A percentile compares a stretch with the other conserved stretches of the same genome.
phyloP scores from a whole-genome alignment of 2,888 invertebrate species.

The Leptinotarsa tumamoca region DNA sequence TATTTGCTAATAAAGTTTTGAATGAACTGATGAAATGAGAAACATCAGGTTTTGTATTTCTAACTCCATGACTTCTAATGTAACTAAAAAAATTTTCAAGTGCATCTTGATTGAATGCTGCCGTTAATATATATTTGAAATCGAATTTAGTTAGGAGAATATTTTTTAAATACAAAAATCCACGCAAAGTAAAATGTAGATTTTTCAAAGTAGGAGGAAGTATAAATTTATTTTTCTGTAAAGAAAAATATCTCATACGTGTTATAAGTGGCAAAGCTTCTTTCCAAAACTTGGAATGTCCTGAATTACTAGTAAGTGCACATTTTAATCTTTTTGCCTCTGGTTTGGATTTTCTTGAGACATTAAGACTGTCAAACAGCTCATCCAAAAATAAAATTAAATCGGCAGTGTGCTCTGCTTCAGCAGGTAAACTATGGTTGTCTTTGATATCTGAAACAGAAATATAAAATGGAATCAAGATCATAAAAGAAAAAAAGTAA shows the following conservation, averaged over 20 bases:
- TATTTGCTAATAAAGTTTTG: slow-evolving; percentile 11
- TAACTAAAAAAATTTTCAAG: slow-evolving; percentile 24
- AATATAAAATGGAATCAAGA: not conserved
- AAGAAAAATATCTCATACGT: slow-evolving; percentile 40
- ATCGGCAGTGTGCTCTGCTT: slow-evolving; percentile 41
- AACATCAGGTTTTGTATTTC: slow-evolving; percentile 21
- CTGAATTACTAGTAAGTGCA: slow-evolving; percentile 29
- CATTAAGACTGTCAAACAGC: slow-evolving; percentile 42
- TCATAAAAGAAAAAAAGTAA: too few species aligned
- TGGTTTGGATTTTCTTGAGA: slow-evolving; percentile 18
- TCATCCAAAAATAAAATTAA: slow-evolving; percentile 42
- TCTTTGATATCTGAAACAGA: too few species aligned
- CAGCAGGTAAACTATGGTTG: too few species aligned
- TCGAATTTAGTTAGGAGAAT: slow-evolving; percentile 16
- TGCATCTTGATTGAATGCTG: slow-evolving; percentile 37
- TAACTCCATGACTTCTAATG: slow-evolving; percentile 1
- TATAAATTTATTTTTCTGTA: slow-evolving; percentile 33
- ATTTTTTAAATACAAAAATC: slow-evolving; percentile 30
- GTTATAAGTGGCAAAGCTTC: slow-evolving; percentile 28
- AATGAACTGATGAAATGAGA: too few species aligned
- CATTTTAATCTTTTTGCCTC: slow-evolving; percentile 41
- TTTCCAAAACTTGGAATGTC: slow-evolving; percentile 41
- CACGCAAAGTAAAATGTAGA: too few species aligned
- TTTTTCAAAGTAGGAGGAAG: slow-evolving; percentile 27
- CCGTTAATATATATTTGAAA: slow-evolving; percentile 32